A percentile compares a stretch with the other conserved stretches of the same genome.
These are phyloP conservation scores for Chiloscyllium punctatum DNA, from an alignment of 2,797 vertebrate genomes.

Conservation along the genomic window DNA sequence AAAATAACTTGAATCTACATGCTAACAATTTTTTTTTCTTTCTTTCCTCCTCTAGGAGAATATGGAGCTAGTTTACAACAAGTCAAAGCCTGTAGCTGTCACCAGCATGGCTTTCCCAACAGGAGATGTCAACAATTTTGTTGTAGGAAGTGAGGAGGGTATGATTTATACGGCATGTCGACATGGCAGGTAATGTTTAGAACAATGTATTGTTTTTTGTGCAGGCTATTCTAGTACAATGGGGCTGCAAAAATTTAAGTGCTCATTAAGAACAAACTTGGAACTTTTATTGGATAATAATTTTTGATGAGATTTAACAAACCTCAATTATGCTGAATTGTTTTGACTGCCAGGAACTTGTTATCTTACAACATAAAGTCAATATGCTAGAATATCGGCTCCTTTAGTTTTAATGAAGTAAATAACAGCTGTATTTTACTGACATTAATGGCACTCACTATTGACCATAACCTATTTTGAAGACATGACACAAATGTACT, in stretches of 20 bases:
- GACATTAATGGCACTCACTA: background rate
- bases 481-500: background rate
- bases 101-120: conserved; percentile 96
- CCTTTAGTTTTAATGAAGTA: background rate
- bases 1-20: background rate
- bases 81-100: conserved; percentile 93
- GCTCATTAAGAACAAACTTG: background rate
- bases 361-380: background rate
- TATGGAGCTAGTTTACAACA: conserved; percentile 96
- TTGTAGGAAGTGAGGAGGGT: conserved; percentile 95
- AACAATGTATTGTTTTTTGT: background rate
- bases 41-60: conserved; percentile 69
- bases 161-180: conserved; percentile 96
- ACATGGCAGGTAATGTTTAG: conserved; percentile 79
- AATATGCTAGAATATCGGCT: background rate
- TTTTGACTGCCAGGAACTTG: background rate
- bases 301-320: background rate
- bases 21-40: background rate
- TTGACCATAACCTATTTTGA: background rate
- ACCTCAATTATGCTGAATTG: background rate
- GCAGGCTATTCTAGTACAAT: background rate
- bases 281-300: background rate
- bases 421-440: background rate
- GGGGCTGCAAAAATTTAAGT: background rate
- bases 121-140: conserved; percentile 96